Evolutionary conservation across 2,113 vertebrate genomes (phyloP), one percentile per base, ranked within the genome.

Genomic region (Ceyx margarethae): DNA sequence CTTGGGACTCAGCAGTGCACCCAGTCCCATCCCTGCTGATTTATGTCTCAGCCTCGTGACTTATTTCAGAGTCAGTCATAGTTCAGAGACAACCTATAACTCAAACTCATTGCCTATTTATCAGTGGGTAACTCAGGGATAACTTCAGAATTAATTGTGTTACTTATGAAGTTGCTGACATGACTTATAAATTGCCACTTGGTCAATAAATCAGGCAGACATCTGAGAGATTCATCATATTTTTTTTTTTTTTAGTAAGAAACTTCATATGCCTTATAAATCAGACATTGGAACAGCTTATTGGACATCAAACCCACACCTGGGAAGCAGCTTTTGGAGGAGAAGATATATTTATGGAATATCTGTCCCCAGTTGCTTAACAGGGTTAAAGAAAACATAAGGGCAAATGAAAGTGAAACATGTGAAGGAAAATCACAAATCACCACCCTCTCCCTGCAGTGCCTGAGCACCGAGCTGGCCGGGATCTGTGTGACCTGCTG

Each of bases 141-240:
- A 96, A 95, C 92, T 96, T 95, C 92, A 86, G 93, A 90, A 97
- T 96, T 96, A 94, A 97, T 96, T 91, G 85, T 93, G 82, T 95
- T 96, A 91, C 96, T 96, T 92, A 96, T 46, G 89, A 96, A 91
- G 95, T 91, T 95, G 94, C 93, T 96, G 95, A 95, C 95, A 91
- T 92, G 94, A 95, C 93, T 96, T 92, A 95, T 96, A 95, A 96
- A 91, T 96, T 57, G 87, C 87, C 82, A 78, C 87, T 76, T 11
- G 80, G 91, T 53, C 93, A 90, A 95, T 97, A 95, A 96, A 95
- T 97, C 96, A 94, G 71, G 0, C 4, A 93, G 90, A 81, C 90
- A 93, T 90, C 82, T 92, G 77, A 88, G 91, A 91, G 85, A 96
- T 96, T 69, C 2, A 90, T 96, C 72, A 84, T 89, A 11, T 77